A percentile compares a stretch with the other conserved stretches of the same genome.
Evolutionary conservation across 1,140 invertebrate genomes (phyloP).

Genomic region (Pogonomyrmex californicus): DNA sequence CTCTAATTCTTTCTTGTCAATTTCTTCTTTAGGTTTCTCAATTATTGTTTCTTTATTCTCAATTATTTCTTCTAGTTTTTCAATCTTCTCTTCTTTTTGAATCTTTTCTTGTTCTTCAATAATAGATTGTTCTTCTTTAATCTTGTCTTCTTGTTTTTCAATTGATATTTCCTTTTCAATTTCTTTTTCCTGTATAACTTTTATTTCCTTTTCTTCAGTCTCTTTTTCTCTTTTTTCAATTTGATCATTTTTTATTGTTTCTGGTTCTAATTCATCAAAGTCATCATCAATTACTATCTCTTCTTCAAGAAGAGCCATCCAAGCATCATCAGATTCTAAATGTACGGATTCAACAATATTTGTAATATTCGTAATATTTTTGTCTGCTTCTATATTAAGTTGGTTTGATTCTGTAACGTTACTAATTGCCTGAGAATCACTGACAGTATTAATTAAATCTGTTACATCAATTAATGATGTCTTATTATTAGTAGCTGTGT

Average conservation of each 20-base stretch:
- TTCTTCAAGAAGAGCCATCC: constrained; percentile 87
- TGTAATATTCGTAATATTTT: constrained; percentile 4
- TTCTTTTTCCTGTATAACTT: background rate
- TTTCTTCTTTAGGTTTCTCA: constrained; percentile 54
- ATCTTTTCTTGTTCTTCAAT: constrained; percentile 23
- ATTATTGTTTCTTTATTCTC: constrained; percentile 44
- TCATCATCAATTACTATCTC: constrained; percentile 82
- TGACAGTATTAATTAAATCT: background rate
- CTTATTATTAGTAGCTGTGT: background rate
- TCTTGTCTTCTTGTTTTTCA: background rate
- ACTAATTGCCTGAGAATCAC: background rate
- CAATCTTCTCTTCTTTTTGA: background rate
- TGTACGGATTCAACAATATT: constrained; percentile 77
- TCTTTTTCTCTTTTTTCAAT: background rate
- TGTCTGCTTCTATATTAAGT: background rate
- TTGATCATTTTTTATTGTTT: constrained; percentile 4
- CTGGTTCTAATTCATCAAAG: constrained; percentile 51
- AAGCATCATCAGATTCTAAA: constrained; percentile 86
- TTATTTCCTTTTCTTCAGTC: background rate
- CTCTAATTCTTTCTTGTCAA: constrained; percentile 11
- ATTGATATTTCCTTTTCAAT: background rate
- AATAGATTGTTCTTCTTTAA: background rate
- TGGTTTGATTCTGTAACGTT: background rate
- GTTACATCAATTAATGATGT: background rate
- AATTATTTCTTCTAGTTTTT: constrained; percentile 38